These are phyloP conservation scores for Eonycteris spelaea DNA, from an alignment of 2,113 vertebrate genomes.

Conservation along the genomic window DNA sequence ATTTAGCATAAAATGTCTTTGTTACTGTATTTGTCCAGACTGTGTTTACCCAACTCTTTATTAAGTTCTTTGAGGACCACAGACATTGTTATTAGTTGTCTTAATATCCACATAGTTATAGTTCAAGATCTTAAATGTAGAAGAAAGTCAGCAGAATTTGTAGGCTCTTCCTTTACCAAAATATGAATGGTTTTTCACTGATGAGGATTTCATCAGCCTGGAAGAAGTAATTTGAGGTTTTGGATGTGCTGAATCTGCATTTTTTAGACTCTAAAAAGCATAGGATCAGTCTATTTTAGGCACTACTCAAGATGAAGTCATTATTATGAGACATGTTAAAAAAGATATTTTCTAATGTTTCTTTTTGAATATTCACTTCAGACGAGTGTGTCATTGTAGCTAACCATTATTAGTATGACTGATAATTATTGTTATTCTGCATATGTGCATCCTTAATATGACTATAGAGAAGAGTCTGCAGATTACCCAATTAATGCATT, in stretches of 20 bases:
- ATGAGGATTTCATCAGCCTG: slow-evolving; percentile 18
- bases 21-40: not conserved
- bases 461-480: slow-evolving; percentile 2
- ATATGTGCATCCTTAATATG: not conserved
- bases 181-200: slow-evolving; percentile 49
- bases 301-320: slow-evolving; percentile 57
- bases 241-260: slow-evolving; percentile 58
- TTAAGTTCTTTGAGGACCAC: not conserved
- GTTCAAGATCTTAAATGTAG: not conserved
- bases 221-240: slow-evolving; percentile 65
- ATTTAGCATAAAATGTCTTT: not conserved
- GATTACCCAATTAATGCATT: not conserved
- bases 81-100: not conserved
- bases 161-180: slow-evolving; percentile 18
- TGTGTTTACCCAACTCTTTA: not conserved
- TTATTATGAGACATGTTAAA: slow-evolving; percentile 63
- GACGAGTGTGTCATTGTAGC: slow-evolving; percentile 67
- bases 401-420: slow-evolving; percentile 55
- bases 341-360: slow-evolving; percentile 61
- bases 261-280: slow-evolving; percentile 49
- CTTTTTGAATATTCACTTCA: slow-evolving; percentile 43
- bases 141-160: slow-evolving; percentile 47
- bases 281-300: slow-evolving; percentile 66
- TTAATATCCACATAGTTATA: not conserved
- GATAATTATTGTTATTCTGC: not conserved